Base-by-base conservation (phyloP, 1,140 invertebrate genomes). In the Meloidogyne exigua region DNA sequence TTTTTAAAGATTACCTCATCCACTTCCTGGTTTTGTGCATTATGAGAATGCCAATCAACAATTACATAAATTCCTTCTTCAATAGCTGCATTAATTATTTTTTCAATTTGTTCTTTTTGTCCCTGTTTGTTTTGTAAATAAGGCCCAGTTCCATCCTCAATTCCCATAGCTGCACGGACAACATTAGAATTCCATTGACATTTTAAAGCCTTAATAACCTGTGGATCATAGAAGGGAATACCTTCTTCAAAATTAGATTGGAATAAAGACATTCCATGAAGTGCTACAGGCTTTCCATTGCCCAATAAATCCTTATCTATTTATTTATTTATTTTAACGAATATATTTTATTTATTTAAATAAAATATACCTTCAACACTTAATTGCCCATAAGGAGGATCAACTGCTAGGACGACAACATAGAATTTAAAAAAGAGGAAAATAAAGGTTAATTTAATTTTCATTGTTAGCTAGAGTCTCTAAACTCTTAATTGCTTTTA, bases 231-330 rank as follows among this genome's bases (percentile, higher is more conserved):
- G n/a, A 57, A 57, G 7, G 18, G 18, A n/a, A n/a, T n/a, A n/a
- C 49, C 49, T 57, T 57, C 49, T n/a, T 57, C 49, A n/a, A n/a
- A 57, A 12, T 57, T 57, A 15, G 49, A 57, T n/a, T 75, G 78
- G 28, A 78, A 78, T n/a, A 78, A 39, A 13, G 77, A 78, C 49
- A 76, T 78, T 26, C 77, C 77, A 32, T 76, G 72, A 42, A 78
- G 66, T 21, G 65, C 39, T 23, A 78, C 77, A 9, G 3, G 21
- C n/a, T 66, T 23, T 28, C 76, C 76, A 25, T 68, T 79, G 9
- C 76, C 72, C 10, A 66, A 12, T 23, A 78, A 63, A 10, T 78
- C 39, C 9, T 44, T 78, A n/a, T 66, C 77, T 25, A 32, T 57
- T 57, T 32, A 32, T 32, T n/a, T n/a, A n/a, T n/a, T n/a, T n/a